Evolutionary conservation across 2,888 invertebrate species (phyloP).

Genomic region (Scaptomyza flava): DNA sequence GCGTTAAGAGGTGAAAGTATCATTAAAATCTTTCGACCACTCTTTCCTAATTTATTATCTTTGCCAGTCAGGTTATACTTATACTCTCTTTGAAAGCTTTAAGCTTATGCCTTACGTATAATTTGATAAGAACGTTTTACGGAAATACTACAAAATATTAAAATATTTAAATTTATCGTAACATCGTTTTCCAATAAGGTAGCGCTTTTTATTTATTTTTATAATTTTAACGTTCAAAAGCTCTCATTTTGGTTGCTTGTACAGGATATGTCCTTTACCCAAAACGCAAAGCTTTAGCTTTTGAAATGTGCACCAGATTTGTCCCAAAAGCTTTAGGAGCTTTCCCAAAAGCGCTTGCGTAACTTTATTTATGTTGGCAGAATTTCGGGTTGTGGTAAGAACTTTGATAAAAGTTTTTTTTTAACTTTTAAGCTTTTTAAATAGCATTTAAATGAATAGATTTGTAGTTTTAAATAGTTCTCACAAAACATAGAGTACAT

Average conservation of each 20-base stretch:
- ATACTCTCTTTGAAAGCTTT: neutral
- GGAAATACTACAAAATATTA: neutral
- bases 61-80: neutral
- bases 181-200: too few species aligned
- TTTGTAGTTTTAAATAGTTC: neutral
- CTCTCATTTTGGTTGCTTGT: conserved; percentile 2
- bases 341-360: neutral
- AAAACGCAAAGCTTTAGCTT: conserved; percentile 6
- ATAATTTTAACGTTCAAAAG: neutral
- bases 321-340: conserved; percentile 18
- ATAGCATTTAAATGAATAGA: too few species aligned
- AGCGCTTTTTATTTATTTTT: too few species aligned
- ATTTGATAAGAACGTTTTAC: neutral
- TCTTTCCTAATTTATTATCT: neutral
- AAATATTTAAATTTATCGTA: neutral
- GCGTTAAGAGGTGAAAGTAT: too few species aligned
- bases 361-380: conserved; percentile 11
- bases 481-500: neutral
- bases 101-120: neutral
- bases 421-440: neutral
- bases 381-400: conserved; percentile 18
- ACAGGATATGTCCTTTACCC: conserved; percentile 13
- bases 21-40: too few species aligned
- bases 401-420: conserved; percentile 22
- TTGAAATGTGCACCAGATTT: neutral